Evolutionary conservation across 1,140 invertebrate species (phyloP).

Genomic region (Chlorops oryzae): DNA sequence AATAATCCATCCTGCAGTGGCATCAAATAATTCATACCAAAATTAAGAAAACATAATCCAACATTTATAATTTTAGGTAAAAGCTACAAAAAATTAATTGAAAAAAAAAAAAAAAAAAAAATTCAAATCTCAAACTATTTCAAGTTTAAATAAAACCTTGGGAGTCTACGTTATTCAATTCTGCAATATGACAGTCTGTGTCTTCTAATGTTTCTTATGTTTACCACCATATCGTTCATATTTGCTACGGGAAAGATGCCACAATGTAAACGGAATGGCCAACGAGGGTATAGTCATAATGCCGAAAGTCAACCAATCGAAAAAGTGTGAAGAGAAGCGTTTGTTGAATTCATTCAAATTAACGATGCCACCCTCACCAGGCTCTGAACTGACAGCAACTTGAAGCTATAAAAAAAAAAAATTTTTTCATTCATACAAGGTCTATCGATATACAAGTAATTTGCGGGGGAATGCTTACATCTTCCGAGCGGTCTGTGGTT

Average conservation of each 20-base stretch:
- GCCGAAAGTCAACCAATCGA: constrained; percentile 95
- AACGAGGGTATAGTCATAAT: constrained; percentile 93
- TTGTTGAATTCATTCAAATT: constrained; percentile 94
- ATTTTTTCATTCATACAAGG: too few relatives aligned
- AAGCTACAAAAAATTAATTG: too few relatives aligned
- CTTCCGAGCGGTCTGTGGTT: constrained; percentile 66
- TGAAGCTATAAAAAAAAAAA: constrained; percentile 56
- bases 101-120: too few relatives aligned
- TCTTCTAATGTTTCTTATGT: constrained; percentile 55
- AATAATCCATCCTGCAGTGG: too few relatives aligned
- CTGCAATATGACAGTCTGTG: too few relatives aligned
- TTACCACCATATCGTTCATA: constrained; percentile 74
- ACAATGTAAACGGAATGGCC: constrained; percentile 88
- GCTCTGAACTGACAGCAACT: constrained; percentile 86
- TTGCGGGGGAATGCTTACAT: constrained; percentile 49
- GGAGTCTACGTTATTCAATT: too few relatives aligned
- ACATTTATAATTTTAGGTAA: too few relatives aligned
- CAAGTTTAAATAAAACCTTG: too few relatives aligned
- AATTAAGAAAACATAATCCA: too few relatives aligned
- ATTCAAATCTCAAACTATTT: too few relatives aligned
- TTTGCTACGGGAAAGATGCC: constrained; percentile 92
- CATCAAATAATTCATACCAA: too few relatives aligned
- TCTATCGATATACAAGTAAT: neutral
- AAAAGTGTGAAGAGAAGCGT: constrained; percentile 94
- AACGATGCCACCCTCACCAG: constrained; percentile 93